Evolutionary conservation across 2,797 vertebrate species (phyloP).

Genomic region (Falco columbarius): DNA sequence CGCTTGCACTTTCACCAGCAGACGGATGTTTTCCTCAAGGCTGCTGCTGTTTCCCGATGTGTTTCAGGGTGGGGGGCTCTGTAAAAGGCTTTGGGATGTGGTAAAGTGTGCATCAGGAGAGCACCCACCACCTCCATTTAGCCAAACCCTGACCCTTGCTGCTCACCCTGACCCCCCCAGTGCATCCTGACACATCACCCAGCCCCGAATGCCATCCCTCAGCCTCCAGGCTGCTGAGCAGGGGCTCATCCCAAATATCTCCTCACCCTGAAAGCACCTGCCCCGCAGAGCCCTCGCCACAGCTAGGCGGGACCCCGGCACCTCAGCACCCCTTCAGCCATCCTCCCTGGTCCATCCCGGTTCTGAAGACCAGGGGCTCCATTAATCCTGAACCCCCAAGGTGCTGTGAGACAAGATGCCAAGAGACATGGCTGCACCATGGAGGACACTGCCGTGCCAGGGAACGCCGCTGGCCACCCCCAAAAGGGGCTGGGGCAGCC

Average conservation of each 20-base stretch:
- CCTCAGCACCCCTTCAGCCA: neutral
- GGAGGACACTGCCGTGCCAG: accelerated
- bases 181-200: neutral
- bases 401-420: neutral
- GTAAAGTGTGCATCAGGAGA: neutral
- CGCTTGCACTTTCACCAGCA: accelerated
- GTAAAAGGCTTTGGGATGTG: neutral
- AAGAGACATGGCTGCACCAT: accelerated
- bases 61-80: neutral
- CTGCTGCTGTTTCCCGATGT: neutral
- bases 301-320: neutral
- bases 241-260: neutral
- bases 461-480: accelerated
- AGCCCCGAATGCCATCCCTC: accelerated
- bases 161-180: neutral
- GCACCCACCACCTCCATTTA: neutral
- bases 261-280: neutral
- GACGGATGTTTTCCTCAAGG: neutral
- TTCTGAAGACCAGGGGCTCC: neutral
- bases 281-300: neutral
- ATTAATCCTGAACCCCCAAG: neutral
- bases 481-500: accelerated
- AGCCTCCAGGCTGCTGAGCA: accelerated
- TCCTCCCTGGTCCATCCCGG: accelerated
- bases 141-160: neutral